Conservation (phyloP, 2,797 vertebrate genomes). For the Eptatretus atami region DNA sequence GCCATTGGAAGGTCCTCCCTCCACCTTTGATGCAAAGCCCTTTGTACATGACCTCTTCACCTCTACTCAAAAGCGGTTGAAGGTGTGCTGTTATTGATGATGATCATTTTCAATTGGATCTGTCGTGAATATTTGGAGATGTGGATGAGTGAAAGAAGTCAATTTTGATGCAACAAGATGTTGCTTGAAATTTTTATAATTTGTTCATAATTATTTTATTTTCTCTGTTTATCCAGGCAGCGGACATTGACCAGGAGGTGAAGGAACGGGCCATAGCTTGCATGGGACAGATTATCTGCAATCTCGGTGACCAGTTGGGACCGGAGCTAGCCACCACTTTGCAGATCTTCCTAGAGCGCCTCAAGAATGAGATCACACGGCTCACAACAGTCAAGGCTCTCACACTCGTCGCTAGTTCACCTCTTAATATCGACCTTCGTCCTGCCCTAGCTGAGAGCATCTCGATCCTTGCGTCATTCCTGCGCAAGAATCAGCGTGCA, state of each 20-base stretch:
- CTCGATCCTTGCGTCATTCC: slow-evolving; percentile 42
- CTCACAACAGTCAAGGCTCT: slow-evolving; percentile 41
- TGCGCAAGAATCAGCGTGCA: slow-evolving; percentile 56
- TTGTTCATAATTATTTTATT: background rate
- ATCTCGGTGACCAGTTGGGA: slow-evolving; percentile 39
- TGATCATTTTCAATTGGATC: background rate
- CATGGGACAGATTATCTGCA: slow-evolving; percentile 44
- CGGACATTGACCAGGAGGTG: slow-evolving; percentile 81
- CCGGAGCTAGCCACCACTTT: slow-evolving; percentile 31
- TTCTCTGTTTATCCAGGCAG: slow-evolving; percentile 13
- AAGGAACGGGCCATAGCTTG: slow-evolving; percentile 69
- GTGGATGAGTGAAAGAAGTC: background rate
- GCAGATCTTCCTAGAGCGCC: slow-evolving; percentile 40
- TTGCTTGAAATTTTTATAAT: too few relatives aligned
- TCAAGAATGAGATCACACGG: slow-evolving; percentile 69
- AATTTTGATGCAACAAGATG: background rate
- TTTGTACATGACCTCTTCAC: slow-evolving; percentile 32
- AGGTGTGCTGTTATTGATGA: slow-evolving; percentile 10
- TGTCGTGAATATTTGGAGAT: background rate
- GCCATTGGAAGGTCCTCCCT: slow-evolving; percentile 30
- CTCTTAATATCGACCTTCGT: slow-evolving; percentile 32
- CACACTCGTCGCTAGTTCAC: slow-evolving; percentile 28
- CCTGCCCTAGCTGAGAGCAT: slow-evolving; percentile 34
- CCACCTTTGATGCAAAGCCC: slow-evolving; percentile 28
- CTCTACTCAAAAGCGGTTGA: slow-evolving; percentile 33